Base-by-base conservation (phyloP, 2,888 invertebrate species). In the Tetragnatha montana region DNA sequence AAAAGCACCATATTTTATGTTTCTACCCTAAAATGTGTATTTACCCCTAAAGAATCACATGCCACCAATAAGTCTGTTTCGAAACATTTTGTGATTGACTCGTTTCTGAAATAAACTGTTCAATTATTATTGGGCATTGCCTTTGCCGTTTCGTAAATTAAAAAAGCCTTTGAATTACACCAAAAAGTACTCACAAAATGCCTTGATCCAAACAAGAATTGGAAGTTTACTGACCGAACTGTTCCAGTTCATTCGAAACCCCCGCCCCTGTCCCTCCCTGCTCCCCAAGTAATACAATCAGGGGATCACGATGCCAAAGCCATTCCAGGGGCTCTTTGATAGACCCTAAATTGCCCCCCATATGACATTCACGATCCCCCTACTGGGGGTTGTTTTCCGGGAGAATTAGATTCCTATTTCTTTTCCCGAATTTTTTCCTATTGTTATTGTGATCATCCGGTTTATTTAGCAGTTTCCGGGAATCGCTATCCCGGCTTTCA, bases 281-380 rank as follows among this genome's bases (percentile, higher is more conserved):
- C 22, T 60, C 76, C 76, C 17, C 22, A 69, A 85, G 70, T 35
- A 89, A 85, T 75, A 81, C 81, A 89, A 85, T 85, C 85, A 84
- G 84, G 84, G 79, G 69, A n/a, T 78, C 71, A 19, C 35, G 81
- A 85, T 85, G 81, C 35, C 81, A 89, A 85, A 85, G 50, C 84
- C 73, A 75, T 85, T 76, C 75, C 51, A 78, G 85, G 82, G 74
- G 35, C 68, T 73, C 73, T 75, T 71, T 76, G 76, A 76, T 85
- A 35, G 81, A 19, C 81, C 82, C 75, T 89, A 87, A 86, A 89
- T 89, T 87, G 81, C 49, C 68, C 79, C 73, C 82, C 78, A 71
- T 87, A 81, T 89, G 89, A 89, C 89, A 82, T 89, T 89, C 89
- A 87, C 86, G 71, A 86, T 76, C 35, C 79, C 69, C 71, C 78